phyloP scores from a whole-genome alignment of 2,888 invertebrate genomes.

The Phengaris alcon region DNA sequence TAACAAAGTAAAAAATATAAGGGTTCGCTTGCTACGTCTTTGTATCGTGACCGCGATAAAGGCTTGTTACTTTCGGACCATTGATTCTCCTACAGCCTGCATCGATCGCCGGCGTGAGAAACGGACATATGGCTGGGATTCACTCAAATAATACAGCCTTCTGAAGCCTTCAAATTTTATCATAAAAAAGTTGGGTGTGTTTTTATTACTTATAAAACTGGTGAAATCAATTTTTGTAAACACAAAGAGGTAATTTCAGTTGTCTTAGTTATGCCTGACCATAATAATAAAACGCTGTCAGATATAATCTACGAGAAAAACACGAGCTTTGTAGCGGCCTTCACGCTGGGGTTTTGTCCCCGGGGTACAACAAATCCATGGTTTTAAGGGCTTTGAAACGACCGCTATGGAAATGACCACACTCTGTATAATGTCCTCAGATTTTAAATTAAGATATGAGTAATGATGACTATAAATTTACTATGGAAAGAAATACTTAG shows the following conservation, averaged over 20 bases:
- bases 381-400: conserved; percentile 5
- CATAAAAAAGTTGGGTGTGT: not conserved
- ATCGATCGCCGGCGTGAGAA: not conserved
- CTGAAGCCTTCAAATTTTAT: not conserved
- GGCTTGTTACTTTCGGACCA: conserved; percentile 12
- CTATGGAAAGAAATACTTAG: too few relatives aligned
- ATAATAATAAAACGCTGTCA: not conserved
- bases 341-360: not conserved
- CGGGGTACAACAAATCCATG: conserved; percentile 7
- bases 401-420: conserved; percentile 1
- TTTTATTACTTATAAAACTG: not conserved
- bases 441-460: not conserved
- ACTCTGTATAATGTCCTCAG: not conserved
- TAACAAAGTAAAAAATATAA: conserved; percentile 3
- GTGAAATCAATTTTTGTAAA: not conserved
- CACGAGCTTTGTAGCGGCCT: conserved; percentile 12
- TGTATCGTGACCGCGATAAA: conserved; percentile 3
- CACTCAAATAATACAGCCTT: not conserved
- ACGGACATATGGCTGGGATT: not conserved
- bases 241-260: not conserved
- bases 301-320: conserved; percentile 15
- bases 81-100: not conserved
- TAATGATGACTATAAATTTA: not conserved
- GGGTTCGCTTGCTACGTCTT: not conserved
- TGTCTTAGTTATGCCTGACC: not conserved